Base-by-base conservation (phyloP, 30 jellyfish, hydroid and myxozoan genomes). In the Pelagia noctiluca region DNA sequence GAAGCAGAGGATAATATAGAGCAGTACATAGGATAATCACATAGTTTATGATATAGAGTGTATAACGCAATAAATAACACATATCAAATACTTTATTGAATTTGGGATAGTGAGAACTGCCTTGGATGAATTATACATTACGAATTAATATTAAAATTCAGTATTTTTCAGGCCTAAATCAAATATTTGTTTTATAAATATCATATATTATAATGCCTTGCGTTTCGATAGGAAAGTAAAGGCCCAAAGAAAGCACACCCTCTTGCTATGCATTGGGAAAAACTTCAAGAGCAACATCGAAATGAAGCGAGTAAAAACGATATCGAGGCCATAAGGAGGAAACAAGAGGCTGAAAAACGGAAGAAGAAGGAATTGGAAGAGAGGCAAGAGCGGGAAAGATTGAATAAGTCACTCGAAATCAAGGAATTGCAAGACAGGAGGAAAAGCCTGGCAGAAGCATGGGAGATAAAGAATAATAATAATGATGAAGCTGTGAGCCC, bases 261-360 rank as follows among this genome's bases (percentile, higher is more conserved):
- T 22, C 64, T 82, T 2, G 86, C 92, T 10, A 71, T 68, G 87
- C 94, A 84, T 54, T 84, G 94, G 87, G 87, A 84, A 46, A 71
- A 73, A 35, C 24, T 84, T 19, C 92, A 82, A 47, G 80, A 68
- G 33, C 80, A 82, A 37, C 74, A 82, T 30, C 69, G 50, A 35
- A 57, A 65, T n/a, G 86, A 68, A 53, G 92, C 80, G 0, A 38
- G 19, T 69, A 82, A 69, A 37, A 46, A 28, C 35, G 94, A 74
- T 72, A 57, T 42, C 38, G 84, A 71, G 30, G 78, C 76, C 0
- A 71, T 28, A 49, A 84, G 36, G 47, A 54, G 69, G 23, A 61
- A 60, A 34, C 78, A 71, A 32, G 86, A 71, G 32, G 71, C 73
- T 13, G 88, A 84, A 57, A 50, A 67, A 35, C 50, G 83, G 53